Percentiles rank a stretch among this genome's conserved stretches.
Conservation (phyloP, 2,888 invertebrate species). For the Brassicogethes aeneus region DNA sequence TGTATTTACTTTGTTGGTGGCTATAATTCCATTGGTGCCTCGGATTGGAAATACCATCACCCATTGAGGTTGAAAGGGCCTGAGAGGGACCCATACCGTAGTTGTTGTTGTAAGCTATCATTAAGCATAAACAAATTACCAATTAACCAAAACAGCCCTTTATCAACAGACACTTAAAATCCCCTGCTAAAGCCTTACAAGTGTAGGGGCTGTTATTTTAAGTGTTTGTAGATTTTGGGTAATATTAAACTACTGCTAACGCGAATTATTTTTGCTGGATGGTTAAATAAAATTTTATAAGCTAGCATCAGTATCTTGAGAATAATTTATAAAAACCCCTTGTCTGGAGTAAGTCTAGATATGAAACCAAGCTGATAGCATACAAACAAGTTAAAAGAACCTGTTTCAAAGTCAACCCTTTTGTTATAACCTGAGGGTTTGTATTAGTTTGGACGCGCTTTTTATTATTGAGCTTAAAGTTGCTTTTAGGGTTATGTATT, state of each 20-base stretch:
- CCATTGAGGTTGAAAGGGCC: constrained; percentile 45
- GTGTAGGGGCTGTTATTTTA: too few species aligned
- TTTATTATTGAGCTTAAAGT: not conserved
- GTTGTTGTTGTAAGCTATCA: constrained; percentile 44
- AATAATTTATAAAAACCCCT: too few species aligned
- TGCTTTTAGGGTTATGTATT: not conserved
- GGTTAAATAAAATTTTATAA: not conserved
- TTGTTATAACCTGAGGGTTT: not conserved
- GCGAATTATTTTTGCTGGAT: not conserved
- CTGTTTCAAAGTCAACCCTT: not conserved
- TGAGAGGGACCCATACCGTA: constrained; percentile 43
- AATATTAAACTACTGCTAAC: not conserved
- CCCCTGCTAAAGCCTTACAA: too few species aligned
- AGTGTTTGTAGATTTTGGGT: not conserved
- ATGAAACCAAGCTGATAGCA: too few species aligned
- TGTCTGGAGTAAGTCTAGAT: too few species aligned
- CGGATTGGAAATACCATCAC: constrained; percentile 48
- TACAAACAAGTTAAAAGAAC: not conserved
- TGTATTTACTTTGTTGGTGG: constrained; percentile 41
- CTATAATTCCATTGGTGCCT: constrained; percentile 38
- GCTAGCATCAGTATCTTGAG: too few species aligned
- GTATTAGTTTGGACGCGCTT: not conserved
- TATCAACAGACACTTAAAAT: constrained; percentile 4
- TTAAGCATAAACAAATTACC: constrained; percentile 22
- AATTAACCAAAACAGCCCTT: constrained; percentile 3